Percentiles rank a stretch among this genome's conserved stretches.
Evolutionary conservation across 2,113 vertebrate genomes (phyloP).

Genomic region (Pachyramphus minor): DNA sequence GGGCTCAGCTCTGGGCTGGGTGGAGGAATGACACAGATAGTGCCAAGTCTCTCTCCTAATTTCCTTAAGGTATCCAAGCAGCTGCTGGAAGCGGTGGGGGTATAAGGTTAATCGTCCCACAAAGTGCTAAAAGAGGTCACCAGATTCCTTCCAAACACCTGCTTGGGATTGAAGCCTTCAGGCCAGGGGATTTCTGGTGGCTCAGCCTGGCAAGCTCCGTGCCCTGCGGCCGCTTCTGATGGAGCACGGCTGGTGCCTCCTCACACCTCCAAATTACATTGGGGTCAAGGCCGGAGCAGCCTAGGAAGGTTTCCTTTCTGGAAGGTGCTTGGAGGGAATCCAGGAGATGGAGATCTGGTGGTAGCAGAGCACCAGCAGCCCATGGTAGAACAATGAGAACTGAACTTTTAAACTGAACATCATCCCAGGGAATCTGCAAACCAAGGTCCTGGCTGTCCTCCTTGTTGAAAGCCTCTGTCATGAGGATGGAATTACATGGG

Average conservation of each 20-base stretch:
- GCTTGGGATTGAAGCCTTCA: not conserved
- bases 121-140: conserved; percentile 15
- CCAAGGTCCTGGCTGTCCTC: not conserved
- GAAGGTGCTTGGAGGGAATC: not conserved
- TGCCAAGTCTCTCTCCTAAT: not conserved
- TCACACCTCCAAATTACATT: not conserved
- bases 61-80: conserved; percentile 5
- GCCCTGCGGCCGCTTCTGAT: not conserved
- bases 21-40: not conserved
- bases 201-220: not conserved
- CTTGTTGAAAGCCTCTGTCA: not conserved
- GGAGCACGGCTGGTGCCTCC: not conserved
- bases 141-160: conserved; percentile 16
- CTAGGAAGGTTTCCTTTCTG: not conserved
- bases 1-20: not conserved
- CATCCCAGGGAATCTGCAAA: not conserved
- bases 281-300: not conserved
- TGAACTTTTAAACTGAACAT: not conserved
- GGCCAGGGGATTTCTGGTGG: not conserved
- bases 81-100: not conserved
- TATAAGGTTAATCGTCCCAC: conserved; percentile 46
- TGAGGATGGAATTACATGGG: not conserved
- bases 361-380: not conserved
- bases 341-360: not conserved
- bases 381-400: not conserved